Base-by-base conservation (phyloP, 2,797 vertebrate genomes). In the Lutra lutra region DNA sequence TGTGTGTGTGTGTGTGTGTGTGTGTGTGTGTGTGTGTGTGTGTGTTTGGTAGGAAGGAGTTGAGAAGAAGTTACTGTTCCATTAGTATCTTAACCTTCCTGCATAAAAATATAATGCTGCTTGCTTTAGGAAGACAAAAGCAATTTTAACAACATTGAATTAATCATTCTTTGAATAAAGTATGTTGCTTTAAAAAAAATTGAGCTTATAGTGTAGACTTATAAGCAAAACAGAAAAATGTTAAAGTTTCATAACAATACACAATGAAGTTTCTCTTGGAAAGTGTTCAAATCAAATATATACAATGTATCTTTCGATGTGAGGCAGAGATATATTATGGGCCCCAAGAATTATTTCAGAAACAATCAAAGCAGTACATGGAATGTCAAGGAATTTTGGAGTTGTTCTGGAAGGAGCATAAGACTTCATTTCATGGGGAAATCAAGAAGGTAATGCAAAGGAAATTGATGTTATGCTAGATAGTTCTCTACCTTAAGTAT, bases 371-470 rank as follows among this genome's bases (percentile, higher is more conserved):
- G 78, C 43, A 88, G 48, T 73, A 80, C 72, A 35, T 68, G 62
- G 46, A 95, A 92, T 90, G 78, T 94, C 66, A 95, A 95, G 46
- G 51, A 94, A 96, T 82, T 93, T 95, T 72, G 68, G 46, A 4
- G 27, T 70, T 95, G 17, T 82, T 95, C 89, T 93, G 79, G 56
- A 92, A 68, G 9, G 56, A 82, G 77, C 60, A 90, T 18, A 95
- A 80, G 48, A 2, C 64, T 91, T 94, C 56, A 95, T 97, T 96
- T 98, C 87, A 95, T 0, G 4, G 86, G 23, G 64, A 96, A 95
- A 96, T 97, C 72, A 95, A 95, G 80, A 97, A 93, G 46, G 60
- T 77, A 86, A 86, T 64, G 68, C 85, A 97, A 89, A 96, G 58
- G 46, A 87, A 97, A 96, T 95, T 89, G 62, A 96, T 86, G 51